Conservation (phyloP, 1,140 invertebrate genomes). For the Laupala kohalensis region DNA sequence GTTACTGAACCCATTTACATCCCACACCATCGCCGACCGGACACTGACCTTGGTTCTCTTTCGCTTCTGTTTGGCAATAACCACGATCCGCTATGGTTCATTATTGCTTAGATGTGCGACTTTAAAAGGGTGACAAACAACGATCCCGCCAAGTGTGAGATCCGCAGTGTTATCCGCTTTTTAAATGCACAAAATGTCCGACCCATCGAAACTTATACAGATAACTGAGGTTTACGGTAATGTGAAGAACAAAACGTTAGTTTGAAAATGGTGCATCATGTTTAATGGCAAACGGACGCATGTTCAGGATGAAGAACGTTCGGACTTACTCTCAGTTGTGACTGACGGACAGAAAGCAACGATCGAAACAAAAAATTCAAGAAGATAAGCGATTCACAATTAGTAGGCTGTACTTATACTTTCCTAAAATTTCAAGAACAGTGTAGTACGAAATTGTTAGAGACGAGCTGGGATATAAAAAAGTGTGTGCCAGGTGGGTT, state of each 20-base stretch:
- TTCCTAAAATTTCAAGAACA: background rate
- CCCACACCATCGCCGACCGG: background rate
- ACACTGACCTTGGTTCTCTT: background rate
- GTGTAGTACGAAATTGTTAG: background rate
- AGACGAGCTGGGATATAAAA: background rate
- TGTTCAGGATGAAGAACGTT: background rate
- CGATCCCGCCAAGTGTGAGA: background rate
- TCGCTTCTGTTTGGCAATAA: background rate
- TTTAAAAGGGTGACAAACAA: background rate
- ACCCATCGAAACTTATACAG: no score
- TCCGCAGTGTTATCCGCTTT: background rate
- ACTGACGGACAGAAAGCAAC: background rate
- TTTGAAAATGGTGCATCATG: background rate
- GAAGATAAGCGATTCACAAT: background rate
- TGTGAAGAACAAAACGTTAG: background rate
- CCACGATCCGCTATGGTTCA: background rate
- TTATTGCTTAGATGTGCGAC: background rate
- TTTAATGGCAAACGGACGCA: background rate
- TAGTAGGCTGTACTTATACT: background rate
- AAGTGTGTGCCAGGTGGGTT: background rate
- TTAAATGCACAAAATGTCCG: background rate
- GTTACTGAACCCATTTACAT: no score
- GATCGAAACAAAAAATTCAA: background rate
- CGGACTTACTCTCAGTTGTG: background rate
- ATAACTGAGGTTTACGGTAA: background rate